Evolutionary conservation across 2,888 invertebrate genomes (phyloP).

Genomic region (Ichneumon xanthorius): DNA sequence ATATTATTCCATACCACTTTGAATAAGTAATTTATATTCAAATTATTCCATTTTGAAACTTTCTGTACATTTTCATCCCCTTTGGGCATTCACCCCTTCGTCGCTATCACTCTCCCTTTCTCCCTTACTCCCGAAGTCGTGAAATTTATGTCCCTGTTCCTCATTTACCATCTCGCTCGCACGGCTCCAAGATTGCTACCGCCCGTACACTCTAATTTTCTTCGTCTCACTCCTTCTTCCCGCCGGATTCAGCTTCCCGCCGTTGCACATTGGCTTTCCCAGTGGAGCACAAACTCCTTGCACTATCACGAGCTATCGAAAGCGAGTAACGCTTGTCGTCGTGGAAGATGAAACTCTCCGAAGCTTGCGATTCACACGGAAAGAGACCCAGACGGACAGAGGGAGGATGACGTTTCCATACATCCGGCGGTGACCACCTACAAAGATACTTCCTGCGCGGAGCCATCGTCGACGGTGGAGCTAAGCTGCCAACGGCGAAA

Average conservation of each 20-base stretch:
- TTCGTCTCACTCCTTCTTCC: slow-evolving; percentile 14
- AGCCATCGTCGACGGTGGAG: slow-evolving; percentile 30
- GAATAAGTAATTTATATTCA: background rate
- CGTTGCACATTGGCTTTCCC: slow-evolving; percentile 28
- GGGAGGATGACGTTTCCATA: slow-evolving; percentile 39
- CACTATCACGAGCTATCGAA: slow-evolving; percentile 40
- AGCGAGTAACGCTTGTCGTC: slow-evolving; percentile 33
- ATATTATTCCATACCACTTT: background rate
- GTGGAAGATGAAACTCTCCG: slow-evolving; percentile 13
- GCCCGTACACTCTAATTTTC: slow-evolving; percentile 12
- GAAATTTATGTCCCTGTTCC: background rate
- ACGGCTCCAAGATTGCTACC: background rate
- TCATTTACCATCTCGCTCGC: slow-evolving; percentile 10
- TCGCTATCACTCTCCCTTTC: slow-evolving; percentile 1
- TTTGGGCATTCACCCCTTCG: slow-evolving; percentile 5
- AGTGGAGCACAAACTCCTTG: slow-evolving; percentile 22
- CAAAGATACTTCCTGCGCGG: slow-evolving; percentile 29
- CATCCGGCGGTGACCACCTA: slow-evolving; percentile 35
- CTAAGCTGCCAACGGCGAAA: slow-evolving; percentile 35
- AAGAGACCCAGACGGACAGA: background rate
- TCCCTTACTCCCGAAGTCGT: background rate
- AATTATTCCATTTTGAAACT: background rate
- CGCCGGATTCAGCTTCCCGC: background rate
- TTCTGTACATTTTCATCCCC: background rate
- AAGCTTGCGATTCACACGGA: slow-evolving; percentile 17